Evolutionary conservation across 2,113 vertebrate genomes (phyloP).

Genomic region (Thamnophis sirtalis): DNA sequence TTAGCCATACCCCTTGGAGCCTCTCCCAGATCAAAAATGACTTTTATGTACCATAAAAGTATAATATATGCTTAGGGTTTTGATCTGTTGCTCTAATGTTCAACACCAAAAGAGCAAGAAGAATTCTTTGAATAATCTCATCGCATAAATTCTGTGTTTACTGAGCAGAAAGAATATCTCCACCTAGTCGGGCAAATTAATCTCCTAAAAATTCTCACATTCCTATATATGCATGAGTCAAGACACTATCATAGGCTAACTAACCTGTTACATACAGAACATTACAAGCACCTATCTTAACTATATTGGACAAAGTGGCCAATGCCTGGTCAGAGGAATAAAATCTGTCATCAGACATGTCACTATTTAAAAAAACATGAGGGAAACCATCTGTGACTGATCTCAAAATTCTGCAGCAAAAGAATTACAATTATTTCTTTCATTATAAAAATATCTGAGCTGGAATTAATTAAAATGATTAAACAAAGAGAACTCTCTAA

Average conservation of each 20-base stretch:
- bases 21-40: neutral
- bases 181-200: neutral
- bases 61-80: neutral
- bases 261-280: neutral
- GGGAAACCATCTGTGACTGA: neutral
- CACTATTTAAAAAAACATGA: neutral
- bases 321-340: neutral
- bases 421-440: neutral
- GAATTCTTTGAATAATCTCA: neutral
- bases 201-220: neutral
- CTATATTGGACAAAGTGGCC: neutral
- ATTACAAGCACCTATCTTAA: neutral
- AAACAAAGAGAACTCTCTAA: neutral
- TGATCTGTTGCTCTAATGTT: neutral
- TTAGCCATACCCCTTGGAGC: neutral
- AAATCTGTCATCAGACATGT: neutral
- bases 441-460: neutral
- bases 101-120: neutral
- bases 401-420: neutral
- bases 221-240: neutral
- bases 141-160: neutral
- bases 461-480: neutral
- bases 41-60: neutral
- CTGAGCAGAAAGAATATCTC: neutral
- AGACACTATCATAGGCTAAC: neutral